A percentile compares a stretch with the other conserved stretches of the same genome.
phyloP scores from a whole-genome alignment of 2,888 invertebrate species.

The Eupelmus urozonus region DNA sequence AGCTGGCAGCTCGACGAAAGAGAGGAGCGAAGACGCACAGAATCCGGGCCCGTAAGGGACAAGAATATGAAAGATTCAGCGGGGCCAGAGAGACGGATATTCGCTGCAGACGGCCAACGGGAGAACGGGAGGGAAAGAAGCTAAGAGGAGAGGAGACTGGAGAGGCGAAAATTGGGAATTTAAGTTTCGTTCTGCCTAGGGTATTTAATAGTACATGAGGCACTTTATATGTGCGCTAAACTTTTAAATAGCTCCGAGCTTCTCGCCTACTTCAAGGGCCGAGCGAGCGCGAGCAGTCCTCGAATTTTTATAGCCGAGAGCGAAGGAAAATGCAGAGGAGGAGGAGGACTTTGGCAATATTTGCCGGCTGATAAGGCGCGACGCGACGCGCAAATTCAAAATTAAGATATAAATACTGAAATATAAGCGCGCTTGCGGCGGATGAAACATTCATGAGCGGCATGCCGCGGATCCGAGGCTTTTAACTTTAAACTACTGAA shows the following conservation, averaged over 20 bases:
- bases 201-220: constrained; percentile 58
- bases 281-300: constrained; percentile 8
- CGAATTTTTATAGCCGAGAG: constrained; percentile 41
- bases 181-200: constrained; percentile 57
- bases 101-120: neutral
- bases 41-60: constrained; percentile 16
- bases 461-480: neutral
- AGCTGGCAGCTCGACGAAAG: neutral
- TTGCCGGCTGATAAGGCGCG: neutral
- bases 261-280: neutral
- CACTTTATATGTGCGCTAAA: constrained; percentile 52
- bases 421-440: constrained; percentile 19
- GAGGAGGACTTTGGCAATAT: neutral
- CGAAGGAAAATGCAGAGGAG: neutral
- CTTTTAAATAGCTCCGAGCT: constrained; percentile 46
- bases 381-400: constrained; percentile 38
- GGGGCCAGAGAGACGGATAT: constrained; percentile 14
- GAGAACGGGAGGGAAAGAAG: neutral
- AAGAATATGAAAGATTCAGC: constrained; percentile 55
- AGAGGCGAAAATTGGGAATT: constrained; percentile 62
- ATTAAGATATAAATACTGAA: constrained; percentile 52
- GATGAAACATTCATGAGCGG: constrained; percentile 32
- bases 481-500: constrained; percentile 43
- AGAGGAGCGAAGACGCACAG: neutral
- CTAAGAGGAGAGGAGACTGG: constrained; percentile 13